Evolutionary conservation across 2,888 invertebrate genomes (phyloP).

Genomic region (Morinoia aosen): DNA sequence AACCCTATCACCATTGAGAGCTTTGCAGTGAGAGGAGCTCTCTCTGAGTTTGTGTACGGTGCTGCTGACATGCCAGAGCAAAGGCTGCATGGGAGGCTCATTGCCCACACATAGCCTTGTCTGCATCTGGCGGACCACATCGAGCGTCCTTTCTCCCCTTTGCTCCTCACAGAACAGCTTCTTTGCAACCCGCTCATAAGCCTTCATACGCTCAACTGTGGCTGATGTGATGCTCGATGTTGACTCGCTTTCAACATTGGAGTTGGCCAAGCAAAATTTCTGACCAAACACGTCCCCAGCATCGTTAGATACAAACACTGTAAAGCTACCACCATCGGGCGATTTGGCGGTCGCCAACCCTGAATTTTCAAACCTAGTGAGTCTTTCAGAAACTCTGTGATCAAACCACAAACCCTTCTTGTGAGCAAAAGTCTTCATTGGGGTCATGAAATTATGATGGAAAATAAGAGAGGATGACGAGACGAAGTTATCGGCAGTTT

Average conservation of each 20-base stretch:
- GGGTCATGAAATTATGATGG: slow-evolving; percentile 4
- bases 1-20: background rate
- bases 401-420: slow-evolving; percentile 48
- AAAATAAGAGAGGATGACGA: background rate
- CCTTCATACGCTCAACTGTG: background rate
- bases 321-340: background rate
- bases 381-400: slow-evolving; percentile 1
- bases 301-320: background rate
- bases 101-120: background rate
- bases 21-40: background rate
- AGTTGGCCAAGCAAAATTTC: background rate
- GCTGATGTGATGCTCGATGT: background rate
- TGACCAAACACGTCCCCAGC: slow-evolving; percentile 7
- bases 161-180: background rate
- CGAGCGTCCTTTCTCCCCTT: no score
- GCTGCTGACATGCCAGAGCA: background rate
- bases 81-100: background rate
- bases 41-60: background rate
- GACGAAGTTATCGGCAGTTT: background rate
- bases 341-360: background rate
- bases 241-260: background rate
- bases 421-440: slow-evolving; percentile 21
- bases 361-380: background rate
- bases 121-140: background rate
- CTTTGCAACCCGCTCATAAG: background rate